Percentiles rank a stretch among this genome's conserved stretches.
Evolutionary conservation across 2,888 invertebrate genomes (phyloP).

Genomic region (Stenodema calcarata): DNA sequence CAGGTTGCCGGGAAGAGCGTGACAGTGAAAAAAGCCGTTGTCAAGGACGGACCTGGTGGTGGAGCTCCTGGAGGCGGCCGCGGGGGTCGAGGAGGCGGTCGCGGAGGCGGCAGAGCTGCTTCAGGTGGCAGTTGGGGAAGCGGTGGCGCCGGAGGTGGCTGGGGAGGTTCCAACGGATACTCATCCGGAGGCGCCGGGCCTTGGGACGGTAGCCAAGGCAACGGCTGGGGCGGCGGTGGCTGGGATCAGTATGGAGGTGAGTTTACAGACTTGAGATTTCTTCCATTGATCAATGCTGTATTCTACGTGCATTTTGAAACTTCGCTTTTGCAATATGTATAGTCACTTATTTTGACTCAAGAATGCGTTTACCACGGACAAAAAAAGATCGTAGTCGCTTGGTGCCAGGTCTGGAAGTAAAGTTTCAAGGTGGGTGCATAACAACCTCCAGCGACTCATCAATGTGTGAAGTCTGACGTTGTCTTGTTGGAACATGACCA

Average conservation of each 20-base stretch:
- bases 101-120: slow-evolving; percentile 46
- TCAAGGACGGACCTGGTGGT: slow-evolving; percentile 47
- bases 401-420: too few species aligned
- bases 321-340: too few species aligned
- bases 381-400: too few species aligned
- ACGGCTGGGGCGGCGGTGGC: slow-evolving; percentile 50
- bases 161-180: slow-evolving; percentile 50
- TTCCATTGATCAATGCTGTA: too few species aligned
- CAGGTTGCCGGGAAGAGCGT: slow-evolving; percentile 52
- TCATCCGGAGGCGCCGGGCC: slow-evolving; percentile 53
- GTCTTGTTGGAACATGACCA: too few species aligned
- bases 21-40: slow-evolving; percentile 54
- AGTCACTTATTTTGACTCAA: too few species aligned
- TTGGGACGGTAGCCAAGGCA: slow-evolving; percentile 51
- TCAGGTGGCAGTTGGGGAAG: slow-evolving; percentile 30
- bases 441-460: too few species aligned
- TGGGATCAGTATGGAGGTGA: slow-evolving; percentile 52
- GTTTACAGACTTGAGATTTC: too few species aligned
- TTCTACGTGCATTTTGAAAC: too few species aligned
- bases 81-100: slow-evolving; percentile 46
- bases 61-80: slow-evolving; percentile 33
- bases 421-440: too few species aligned
- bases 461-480: too few species aligned
- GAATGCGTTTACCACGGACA: too few species aligned
- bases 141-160: slow-evolving; percentile 44